Evolutionary conservation across 1,140 invertebrate species (phyloP), one percentile per base, ranked within the genome.

Genomic region (Drosophila hydei): DNA sequence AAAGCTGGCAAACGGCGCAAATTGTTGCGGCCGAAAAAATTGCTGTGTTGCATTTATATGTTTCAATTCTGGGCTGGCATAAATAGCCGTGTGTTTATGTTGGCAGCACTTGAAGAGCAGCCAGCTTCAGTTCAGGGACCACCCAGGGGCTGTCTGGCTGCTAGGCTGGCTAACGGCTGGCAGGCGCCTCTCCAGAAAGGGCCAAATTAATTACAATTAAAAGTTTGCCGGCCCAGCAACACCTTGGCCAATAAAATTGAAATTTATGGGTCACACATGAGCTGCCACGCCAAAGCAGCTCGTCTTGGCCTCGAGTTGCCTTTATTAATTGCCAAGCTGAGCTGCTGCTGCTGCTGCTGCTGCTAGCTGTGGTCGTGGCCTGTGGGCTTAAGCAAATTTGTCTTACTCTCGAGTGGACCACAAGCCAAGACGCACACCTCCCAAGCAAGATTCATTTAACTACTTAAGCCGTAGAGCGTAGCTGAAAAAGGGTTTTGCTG

Each of bases 241-340:
- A 87, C 83, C 83, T 88, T 79, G 78, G 84, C 84, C 75, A 88
- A 83, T 88, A 79, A 88, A 87, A 88, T 88, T 69, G 68, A 88
- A 88, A 88, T 88, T 88, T 88, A 88, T 88, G 83, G 84, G 75
- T 73, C 83, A 81, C 81, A 87, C 81, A 87, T 78, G 81, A 87
- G 79, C 68, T 47, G 36, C 51, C 23, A 8, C 18, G 55, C 48
- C 51, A 59, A 70, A 60, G 78, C 58, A 21, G 45, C 60, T 51
- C 47, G 33, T 33, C 42, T 63, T 59, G 19, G 58, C 67, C 48
- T 59, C 51, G 60, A 71, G 65, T 14, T 45, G 47, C 51, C 56
- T 79, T 83, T 88, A 88, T 88, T 88, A 88, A 88, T 88, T 88
- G 78, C 60, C 61, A 23, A 42, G 50, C 27, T 19, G 58, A 30